phyloP scores from a whole-genome alignment of 2,113 vertebrate genomes.

The Anhinga rufa region DNA sequence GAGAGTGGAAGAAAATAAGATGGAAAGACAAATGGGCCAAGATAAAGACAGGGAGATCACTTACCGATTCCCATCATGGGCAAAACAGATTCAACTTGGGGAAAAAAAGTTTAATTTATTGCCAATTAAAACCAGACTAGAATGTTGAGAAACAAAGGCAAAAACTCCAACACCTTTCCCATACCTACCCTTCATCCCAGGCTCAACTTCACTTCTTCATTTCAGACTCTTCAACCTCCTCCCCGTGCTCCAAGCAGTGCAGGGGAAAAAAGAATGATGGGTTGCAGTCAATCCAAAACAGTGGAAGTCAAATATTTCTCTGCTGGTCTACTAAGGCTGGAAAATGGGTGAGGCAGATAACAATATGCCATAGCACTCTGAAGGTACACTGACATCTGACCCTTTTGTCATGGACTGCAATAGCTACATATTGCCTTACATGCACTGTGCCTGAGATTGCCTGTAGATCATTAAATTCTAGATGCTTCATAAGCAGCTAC shows the following conservation, averaged over 20 bases:
- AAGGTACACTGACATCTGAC: not conserved
- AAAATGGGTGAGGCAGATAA: not conserved
- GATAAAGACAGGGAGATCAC: not conserved
- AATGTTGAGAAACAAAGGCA: not conserved
- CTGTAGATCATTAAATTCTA: not conserved
- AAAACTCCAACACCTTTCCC: not conserved
- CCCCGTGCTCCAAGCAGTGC: not conserved
- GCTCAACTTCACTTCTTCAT: not conserved
- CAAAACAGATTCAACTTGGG: not conserved
- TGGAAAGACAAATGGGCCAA: not conserved
- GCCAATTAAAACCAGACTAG: not conserved
- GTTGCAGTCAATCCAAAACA: not conserved
- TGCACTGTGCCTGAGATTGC: not conserved
- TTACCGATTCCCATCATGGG: not conserved
- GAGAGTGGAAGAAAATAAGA: not conserved
- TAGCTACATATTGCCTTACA: not conserved
- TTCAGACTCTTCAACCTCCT: not conserved
- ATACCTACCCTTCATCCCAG: not conserved
- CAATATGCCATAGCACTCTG: not conserved
- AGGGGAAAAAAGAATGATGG: not conserved
- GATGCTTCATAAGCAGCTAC: not conserved
- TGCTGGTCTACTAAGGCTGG: not conserved
- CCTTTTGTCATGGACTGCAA: not conserved
- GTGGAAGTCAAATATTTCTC: not conserved
- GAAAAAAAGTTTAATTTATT: not conserved